These are phyloP conservation scores for Raphicerus campestris DNA, from an alignment of 2,113 vertebrate genomes.

Conservation along the genomic window DNA sequence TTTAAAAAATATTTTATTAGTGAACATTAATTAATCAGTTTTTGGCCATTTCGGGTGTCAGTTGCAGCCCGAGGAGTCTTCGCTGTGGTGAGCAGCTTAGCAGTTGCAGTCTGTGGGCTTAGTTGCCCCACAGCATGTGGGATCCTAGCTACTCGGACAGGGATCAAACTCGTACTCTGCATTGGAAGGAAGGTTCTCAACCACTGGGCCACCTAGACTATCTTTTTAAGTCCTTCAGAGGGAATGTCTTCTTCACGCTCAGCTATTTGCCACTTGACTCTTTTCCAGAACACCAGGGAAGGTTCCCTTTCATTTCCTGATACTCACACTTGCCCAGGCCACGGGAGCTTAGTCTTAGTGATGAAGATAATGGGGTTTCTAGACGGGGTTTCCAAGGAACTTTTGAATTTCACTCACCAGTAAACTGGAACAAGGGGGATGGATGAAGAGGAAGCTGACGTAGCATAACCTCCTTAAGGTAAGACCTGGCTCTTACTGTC, in stretches of 20 bases:
- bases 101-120: background rate
- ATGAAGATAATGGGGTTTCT: background rate
- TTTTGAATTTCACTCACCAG: background rate
- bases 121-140: background rate
- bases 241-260: background rate
- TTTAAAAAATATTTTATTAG: background rate
- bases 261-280: background rate
- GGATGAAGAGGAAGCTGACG: background rate
- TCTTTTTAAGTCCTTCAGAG: background rate
- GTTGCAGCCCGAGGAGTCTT: background rate
- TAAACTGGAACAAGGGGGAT: background rate
- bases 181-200: background rate
- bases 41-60: background rate
- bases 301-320: background rate
- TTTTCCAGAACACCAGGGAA: background rate
- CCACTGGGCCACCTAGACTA: background rate
- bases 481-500: background rate
- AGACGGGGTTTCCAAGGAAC: background rate
- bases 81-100: accelerated
- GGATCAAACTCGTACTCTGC: background rate
- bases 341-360: background rate
- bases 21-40: background rate
- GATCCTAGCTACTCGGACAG: background rate
- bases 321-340: background rate
- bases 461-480: background rate